phyloP scores from a whole-genome alignment of 2,113 vertebrate species.

The Scatophagus argus region DNA sequence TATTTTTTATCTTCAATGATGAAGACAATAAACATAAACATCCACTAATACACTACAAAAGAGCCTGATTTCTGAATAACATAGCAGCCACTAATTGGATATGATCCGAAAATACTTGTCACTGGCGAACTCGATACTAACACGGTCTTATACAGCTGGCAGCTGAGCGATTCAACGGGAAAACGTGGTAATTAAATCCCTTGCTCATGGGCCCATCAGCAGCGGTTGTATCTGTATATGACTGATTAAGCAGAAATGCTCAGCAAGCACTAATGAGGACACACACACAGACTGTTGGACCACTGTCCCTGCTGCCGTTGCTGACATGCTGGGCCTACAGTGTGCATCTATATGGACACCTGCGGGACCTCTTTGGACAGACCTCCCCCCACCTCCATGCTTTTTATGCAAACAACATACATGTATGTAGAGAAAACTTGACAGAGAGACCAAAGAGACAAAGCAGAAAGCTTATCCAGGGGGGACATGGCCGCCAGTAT shows the following conservation, averaged over 20 bases:
- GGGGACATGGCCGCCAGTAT: not conserved
- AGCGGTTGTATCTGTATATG: not conserved
- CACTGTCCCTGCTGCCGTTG: too few relatives aligned
- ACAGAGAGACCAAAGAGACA: not conserved
- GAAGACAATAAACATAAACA: not conserved
- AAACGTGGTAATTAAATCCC: not conserved
- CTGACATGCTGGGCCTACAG: not conserved
- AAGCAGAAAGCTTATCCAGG: not conserved
- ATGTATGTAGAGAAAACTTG: constrained; percentile 20
- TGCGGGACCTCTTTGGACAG: not conserved
- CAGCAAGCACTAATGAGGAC: not conserved
- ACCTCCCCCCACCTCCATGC: not conserved
- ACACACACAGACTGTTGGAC: not conserved
- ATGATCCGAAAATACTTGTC: not conserved
- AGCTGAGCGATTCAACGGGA: not conserved
- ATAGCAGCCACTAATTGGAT: not conserved
- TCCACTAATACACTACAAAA: not conserved
- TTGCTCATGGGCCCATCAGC: not conserved
- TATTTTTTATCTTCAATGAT: not conserved
- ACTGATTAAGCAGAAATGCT: not conserved
- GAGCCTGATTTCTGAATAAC: too few relatives aligned
- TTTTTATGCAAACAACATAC: constrained; percentile 40
- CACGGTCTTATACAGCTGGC: not conserved
- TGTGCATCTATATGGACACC: not conserved
- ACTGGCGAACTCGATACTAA: not conserved